phyloP scores from a whole-genome alignment of 2,888 invertebrate genomes.

The Chrysotoxum bicinctum region DNA sequence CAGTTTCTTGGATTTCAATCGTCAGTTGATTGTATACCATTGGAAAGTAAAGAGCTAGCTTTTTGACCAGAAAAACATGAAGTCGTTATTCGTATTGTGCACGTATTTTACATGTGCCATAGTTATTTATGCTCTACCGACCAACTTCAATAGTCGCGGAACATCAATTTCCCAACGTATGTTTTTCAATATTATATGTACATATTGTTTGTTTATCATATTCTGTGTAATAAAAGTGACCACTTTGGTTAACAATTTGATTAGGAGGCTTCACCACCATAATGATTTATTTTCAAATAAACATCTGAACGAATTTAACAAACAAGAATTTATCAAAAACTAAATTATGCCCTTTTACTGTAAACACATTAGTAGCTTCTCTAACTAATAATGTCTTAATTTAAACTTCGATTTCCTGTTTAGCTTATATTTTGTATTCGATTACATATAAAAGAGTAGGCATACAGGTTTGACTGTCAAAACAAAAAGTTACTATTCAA shows the following conservation, averaged over 20 bases:
- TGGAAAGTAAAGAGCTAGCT: neutral
- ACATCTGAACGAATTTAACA: neutral
- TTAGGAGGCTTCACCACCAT: neutral
- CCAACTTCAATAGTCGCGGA: neutral
- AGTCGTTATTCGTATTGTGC: conserved; percentile 6
- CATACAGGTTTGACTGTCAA: neutral
- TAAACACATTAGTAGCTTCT: neutral
- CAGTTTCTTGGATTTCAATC: neutral
- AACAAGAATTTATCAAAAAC: neutral
- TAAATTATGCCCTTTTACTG: neutral
- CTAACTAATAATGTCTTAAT: too few relatives aligned
- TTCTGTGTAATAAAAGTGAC: neutral
- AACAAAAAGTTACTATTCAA: neutral
- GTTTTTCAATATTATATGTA: neutral
- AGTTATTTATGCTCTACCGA: neutral
- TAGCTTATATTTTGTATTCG: neutral
- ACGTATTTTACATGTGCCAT: conserved; percentile 3
- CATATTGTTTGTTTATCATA: neutral
- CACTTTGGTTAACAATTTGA: neutral
- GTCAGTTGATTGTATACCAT: neutral
- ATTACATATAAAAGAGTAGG: neutral
- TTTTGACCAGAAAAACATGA: neutral
- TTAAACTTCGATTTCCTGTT: too few relatives aligned
- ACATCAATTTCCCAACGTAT: conserved; percentile 11
- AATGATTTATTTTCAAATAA: neutral